Base-by-base conservation (phyloP, 2,797 vertebrate genomes). In the Mormyrus proboscirostris region DNA sequence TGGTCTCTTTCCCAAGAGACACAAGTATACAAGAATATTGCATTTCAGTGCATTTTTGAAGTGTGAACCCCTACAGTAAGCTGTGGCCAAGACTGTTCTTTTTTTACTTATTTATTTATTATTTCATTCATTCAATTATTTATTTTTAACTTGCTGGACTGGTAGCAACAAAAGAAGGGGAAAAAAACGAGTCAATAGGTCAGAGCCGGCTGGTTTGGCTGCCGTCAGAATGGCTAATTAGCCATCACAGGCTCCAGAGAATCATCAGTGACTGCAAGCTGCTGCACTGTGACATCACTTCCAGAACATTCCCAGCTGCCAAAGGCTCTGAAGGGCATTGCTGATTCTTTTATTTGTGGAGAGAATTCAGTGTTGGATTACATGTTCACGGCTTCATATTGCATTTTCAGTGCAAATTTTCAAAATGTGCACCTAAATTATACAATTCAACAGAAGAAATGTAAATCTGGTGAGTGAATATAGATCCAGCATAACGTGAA, bases 161-260 rank as follows among this genome's bases (percentile, higher is more conserved):
- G 41, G 41, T 84, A 49, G 82, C 82, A 47, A 44, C 82, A 85
- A 51, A 82, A 47, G 19, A 47, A 19, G 16, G 33, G 41, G 41
- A 0, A 7, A 69, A 69, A 69, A 44, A 76, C 25, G 5, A 50
- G 16, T 50, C 44, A 84, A 29, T n/a, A 84, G 82, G 82, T 84
- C 82, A 84, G 49, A 84, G 82, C 49, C 3, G 9, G 82, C 47
- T 50, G 44, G 3, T 44, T 84, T n/a, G 73, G 47, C 82, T 84
- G 49, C 82, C 59, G 51, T 38, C 50, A 87, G 85, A 33, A 87
- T 38, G 53, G 85, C 50, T 87, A 57, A 87, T 87, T 57, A 38
- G 2, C 51, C 29, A 50, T 84, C 25, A 9, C 29, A 57, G 29
- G 57, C 29, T 57, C 44, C 22, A 7, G 44, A 25, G 47, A 22